A percentile compares a stretch with the other conserved stretches of the same genome.
Conservation (phyloP, 2,888 invertebrate species). For the Theristus sp. region DNA sequence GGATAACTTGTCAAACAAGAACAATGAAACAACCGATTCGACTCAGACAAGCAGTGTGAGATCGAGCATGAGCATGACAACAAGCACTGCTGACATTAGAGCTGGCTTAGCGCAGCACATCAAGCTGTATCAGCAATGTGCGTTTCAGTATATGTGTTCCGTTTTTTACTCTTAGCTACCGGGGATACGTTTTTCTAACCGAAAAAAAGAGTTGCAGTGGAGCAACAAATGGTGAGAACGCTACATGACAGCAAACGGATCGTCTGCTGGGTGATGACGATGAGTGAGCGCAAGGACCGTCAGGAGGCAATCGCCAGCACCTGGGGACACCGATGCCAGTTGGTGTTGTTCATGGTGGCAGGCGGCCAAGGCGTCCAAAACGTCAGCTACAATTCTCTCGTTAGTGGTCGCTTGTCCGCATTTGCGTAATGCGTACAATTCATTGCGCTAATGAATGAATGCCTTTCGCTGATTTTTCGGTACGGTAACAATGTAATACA, state of each 20-base stretch:
- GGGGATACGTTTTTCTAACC: no score
- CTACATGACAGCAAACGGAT: background rate
- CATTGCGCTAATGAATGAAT: no score
- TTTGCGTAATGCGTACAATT: no score
- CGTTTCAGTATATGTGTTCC: no score
- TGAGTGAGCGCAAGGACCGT: background rate
- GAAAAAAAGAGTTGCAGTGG: background rate
- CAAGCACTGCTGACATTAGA: no score
- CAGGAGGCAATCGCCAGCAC: background rate
- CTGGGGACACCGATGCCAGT: background rate
- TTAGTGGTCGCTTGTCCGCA: no score
- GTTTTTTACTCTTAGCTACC: no score
- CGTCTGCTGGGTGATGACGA: constrained; percentile 1
- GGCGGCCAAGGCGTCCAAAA: background rate
- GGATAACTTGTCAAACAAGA: background rate
- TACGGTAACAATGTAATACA: no score
- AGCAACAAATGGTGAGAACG: background rate
- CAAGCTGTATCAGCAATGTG: background rate
- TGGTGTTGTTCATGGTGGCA: background rate
- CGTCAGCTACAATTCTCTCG: no score
- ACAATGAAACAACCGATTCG: background rate
- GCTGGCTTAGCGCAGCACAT: no score
- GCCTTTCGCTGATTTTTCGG: no score
- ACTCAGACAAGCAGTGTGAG: background rate
- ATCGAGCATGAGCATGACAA: no score